A percentile compares a stretch with the other conserved stretches of the same genome.
These are phyloP conservation scores for Pogonocherus hispidulus DNA, from an alignment of 2,888 invertebrate species.

Conservation along the genomic window DNA sequence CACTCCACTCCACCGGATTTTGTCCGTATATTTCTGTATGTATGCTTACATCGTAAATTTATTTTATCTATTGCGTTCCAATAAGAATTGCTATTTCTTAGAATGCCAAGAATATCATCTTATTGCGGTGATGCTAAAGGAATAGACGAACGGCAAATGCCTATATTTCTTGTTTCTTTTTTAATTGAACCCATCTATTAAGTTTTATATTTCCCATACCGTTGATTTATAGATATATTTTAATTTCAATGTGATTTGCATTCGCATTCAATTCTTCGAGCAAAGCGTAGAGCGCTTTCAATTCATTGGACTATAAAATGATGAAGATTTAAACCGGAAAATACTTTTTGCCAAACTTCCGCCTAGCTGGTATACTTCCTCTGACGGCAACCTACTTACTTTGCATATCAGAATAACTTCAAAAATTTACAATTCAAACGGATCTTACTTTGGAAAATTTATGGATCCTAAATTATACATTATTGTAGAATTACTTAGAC, in stretches of 20 bases:
- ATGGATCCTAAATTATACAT: slow-evolving; percentile 47
- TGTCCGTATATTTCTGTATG: no score
- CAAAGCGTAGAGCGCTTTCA: slow-evolving; percentile 43
- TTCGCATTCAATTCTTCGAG: slow-evolving; percentile 23
- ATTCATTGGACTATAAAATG: slow-evolving; percentile 60
- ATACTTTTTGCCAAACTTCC: slow-evolving; percentile 61
- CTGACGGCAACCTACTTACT: slow-evolving; percentile 59
- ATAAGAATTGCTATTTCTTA: no score
- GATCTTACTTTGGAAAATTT: slow-evolving; percentile 44
- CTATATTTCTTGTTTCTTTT: no score
- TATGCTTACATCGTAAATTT: no score
- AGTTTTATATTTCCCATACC: not conserved
- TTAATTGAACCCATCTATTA: not conserved
- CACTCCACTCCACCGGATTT: no score
- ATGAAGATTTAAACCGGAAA: slow-evolving; percentile 64
- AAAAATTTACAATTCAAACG: slow-evolving; percentile 64
- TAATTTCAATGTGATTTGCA: slow-evolving; percentile 4
- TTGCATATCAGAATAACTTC: slow-evolving; percentile 61
- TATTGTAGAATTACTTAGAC: slow-evolving; percentile 42
- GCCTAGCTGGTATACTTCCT: slow-evolving; percentile 61
- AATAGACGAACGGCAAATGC: no score
- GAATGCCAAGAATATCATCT: no score
- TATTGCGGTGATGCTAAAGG: no score
- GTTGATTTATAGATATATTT: not conserved
- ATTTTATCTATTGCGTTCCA: no score